Conservation (phyloP, 37 sponge, comb jelly and placozoan genomes). For the Geodia barretti region DNA sequence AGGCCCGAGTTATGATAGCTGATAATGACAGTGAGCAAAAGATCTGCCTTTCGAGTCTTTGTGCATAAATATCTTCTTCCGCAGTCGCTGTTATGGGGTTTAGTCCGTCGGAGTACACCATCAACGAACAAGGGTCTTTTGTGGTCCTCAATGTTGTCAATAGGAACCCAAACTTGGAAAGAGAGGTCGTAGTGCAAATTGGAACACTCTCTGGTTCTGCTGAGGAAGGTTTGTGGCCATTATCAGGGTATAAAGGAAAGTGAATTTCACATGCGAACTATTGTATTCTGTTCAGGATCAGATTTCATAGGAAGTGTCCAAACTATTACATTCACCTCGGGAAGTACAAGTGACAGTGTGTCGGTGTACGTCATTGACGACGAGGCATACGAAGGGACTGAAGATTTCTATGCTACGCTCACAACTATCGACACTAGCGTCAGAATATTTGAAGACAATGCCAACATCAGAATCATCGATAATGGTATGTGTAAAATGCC, state of each 20-base stretch:
- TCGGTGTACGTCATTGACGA: background rate
- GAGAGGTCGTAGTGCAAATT: background rate
- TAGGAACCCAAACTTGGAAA: background rate
- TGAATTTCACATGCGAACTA: background rate
- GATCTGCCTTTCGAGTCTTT: background rate
- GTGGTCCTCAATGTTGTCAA: background rate
- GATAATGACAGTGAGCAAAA: background rate
- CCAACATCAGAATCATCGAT: background rate
- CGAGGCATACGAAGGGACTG: background rate
- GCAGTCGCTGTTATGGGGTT: background rate
- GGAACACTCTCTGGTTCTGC: background rate
- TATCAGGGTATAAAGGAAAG: background rate
- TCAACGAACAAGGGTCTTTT: background rate
- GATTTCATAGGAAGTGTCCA: background rate
- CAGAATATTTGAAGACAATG: background rate
- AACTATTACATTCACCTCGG: background rate
- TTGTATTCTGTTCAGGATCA: background rate
- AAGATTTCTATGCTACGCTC: background rate
- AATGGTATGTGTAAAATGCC: too few relatives aligned
- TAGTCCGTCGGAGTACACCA: background rate
- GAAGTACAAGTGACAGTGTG: background rate
- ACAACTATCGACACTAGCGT: background rate
- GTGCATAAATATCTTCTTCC: background rate
- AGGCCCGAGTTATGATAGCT: background rate
- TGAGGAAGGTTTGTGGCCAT: background rate